Conservation (phyloP, 1,140 invertebrate species). For the Tetragnatha versicolor region DNA sequence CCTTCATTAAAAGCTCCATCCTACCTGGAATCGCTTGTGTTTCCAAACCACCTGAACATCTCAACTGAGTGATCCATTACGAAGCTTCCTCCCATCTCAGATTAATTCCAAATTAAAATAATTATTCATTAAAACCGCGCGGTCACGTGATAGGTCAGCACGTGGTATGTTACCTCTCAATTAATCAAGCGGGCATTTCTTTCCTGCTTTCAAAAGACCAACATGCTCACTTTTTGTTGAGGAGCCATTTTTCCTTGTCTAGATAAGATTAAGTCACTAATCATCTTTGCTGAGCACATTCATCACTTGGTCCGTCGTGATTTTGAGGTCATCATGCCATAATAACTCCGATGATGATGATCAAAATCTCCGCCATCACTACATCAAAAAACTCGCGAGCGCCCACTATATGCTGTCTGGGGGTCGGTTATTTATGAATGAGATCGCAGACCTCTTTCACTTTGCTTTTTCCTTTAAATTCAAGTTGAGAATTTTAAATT, state of each 20-base stretch:
- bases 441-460: too few relatives aligned
- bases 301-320: slow-evolving; percentile 6
- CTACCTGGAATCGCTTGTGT: too few relatives aligned
- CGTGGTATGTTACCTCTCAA: not conserved
- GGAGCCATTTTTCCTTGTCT: slow-evolving; percentile 10
- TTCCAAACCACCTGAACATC: too few relatives aligned
- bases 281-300: not conserved
- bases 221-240: slow-evolving; percentile 11
- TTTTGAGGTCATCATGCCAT: not conserved
- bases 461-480: too few relatives aligned
- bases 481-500: too few relatives aligned
- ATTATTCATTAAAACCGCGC: not conserved
- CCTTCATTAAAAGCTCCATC: too few relatives aligned
- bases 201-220: not conserved
- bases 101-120: slow-evolving; percentile 1
- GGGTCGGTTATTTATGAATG: too few relatives aligned
- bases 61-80: not conserved
- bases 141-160: not conserved
- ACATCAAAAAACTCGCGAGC: too few relatives aligned
- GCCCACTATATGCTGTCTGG: too few relatives aligned
- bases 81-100: not conserved
- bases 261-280: not conserved
- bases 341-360: too few relatives aligned
- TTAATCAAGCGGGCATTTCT: not conserved
- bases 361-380: too few relatives aligned